These are phyloP conservation scores for Augochlorella aurata DNA, from an alignment of 2,888 invertebrate genomes.

Conservation along the genomic window DNA sequence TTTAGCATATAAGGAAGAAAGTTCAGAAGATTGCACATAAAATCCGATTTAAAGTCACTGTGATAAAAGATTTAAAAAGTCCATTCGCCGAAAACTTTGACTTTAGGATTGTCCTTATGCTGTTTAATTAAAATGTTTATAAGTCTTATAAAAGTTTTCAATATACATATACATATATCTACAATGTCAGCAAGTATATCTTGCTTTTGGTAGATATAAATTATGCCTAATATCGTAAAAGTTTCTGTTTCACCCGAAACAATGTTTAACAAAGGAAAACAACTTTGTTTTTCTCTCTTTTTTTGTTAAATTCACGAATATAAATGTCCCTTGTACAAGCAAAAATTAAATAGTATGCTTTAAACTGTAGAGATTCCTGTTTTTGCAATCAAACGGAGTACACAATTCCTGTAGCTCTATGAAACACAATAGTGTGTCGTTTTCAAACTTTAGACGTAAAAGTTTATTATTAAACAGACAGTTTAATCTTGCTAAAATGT, in stretches of 20 bases:
- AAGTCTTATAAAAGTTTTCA: conserved; percentile 38
- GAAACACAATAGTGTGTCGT: conserved; percentile 42
- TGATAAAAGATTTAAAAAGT: conserved; percentile 56
- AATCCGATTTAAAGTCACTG: conserved; percentile 57
- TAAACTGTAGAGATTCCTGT: conserved; percentile 29
- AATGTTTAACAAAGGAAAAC: conserved; percentile 39
- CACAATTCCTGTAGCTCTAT: conserved; percentile 52
- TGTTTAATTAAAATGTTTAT: conserved; percentile 42
- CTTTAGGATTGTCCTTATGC: conserved; percentile 57
- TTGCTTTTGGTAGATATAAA: conserved; percentile 44
- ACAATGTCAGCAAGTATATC: conserved; percentile 39
- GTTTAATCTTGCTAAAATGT: conserved; percentile 38
- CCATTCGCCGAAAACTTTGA: conserved; percentile 57
- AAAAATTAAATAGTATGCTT: conserved; percentile 32
- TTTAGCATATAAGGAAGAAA: conserved; percentile 59
- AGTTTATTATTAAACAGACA: conserved; percentile 41
- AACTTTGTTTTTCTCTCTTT: conserved; percentile 30
- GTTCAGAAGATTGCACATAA: conserved; percentile 61
- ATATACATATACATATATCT: conserved; percentile 44
- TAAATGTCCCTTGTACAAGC: conserved; percentile 41
- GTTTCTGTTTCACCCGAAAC: conserved; percentile 31
- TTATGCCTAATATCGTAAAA: conserved; percentile 43
- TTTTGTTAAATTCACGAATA: conserved; percentile 37
- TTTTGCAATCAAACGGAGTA: conserved; percentile 33
- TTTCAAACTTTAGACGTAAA: conserved; percentile 40